Conservation (phyloP, 1,140 invertebrate genomes). For the Drosophila burlai region DNA sequence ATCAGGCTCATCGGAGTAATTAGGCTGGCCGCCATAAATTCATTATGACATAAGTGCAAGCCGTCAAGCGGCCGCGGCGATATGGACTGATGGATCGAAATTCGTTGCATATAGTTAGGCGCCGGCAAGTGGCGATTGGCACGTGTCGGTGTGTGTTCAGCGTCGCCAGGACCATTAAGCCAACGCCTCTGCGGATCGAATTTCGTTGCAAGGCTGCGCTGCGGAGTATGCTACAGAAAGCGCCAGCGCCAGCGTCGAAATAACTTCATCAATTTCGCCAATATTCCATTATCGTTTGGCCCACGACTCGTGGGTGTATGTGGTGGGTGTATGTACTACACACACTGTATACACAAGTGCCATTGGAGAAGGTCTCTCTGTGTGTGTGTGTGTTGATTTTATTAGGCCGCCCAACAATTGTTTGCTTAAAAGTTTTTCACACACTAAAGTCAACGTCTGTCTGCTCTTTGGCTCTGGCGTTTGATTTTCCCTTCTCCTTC, state of each 20-base stretch:
- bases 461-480: slow-evolving; percentile 36
- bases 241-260: slow-evolving; percentile 18
- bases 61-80: slow-evolving; percentile 20
- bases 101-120: slow-evolving; percentile 51
- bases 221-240: slow-evolving; percentile 40
- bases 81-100: slow-evolving; percentile 30
- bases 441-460: slow-evolving; percentile 54
- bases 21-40: slow-evolving; percentile 54
- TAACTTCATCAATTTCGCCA: slow-evolving; percentile 59
- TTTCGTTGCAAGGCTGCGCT: slow-evolving; percentile 54
- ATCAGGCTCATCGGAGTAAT: slow-evolving; percentile 25
- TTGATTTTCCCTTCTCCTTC: slow-evolving; percentile 41
- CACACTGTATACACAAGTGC: slow-evolving; percentile 41
- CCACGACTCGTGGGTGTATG: slow-evolving; percentile 27
- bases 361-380: slow-evolving; percentile 3
- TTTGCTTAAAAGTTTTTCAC: slow-evolving; percentile 79
- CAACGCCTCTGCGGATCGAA: slow-evolving; percentile 53
- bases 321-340: slow-evolving; percentile 26
- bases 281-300: slow-evolving; percentile 51
- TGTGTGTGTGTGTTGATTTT: slow-evolving; percentile 59
- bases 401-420: slow-evolving; percentile 73
- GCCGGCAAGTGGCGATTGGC: slow-evolving; percentile 28
- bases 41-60: slow-evolving; percentile 64
- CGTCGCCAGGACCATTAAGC: slow-evolving; percentile 60
- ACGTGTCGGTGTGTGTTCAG: slow-evolving; percentile 39